Evolutionary conservation across 2,888 invertebrate species (phyloP), one percentile per base, ranked within the genome.

Genomic region (Oxytorus armatus): DNA sequence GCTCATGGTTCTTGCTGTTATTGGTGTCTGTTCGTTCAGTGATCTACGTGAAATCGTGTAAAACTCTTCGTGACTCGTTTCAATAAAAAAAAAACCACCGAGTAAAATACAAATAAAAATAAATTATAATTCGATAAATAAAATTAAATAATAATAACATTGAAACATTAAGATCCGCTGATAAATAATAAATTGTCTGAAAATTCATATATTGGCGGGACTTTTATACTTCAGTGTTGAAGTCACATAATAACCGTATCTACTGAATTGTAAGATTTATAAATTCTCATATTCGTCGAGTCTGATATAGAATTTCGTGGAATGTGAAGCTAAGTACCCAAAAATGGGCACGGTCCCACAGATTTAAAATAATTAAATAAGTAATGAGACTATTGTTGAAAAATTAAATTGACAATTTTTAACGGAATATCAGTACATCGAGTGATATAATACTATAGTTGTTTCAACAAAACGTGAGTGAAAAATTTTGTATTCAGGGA

Each of bases 361-460:
- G n/a, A 8, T 39, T 53, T 11, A 33, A 59, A 36, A 25, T 29
- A 1, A 18, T 5, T 0, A 14, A 61, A 39, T 25, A n/a, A 61
- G 21, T 39, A 39, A 39, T 49, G 2, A 53, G 25, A 10, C 25
- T n/a, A 25, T 29, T 5, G 29, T 29, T 53, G 0, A 25, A 29
- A 10, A n/a, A 47, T 39, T 29, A 10, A 36, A 3, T 66, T 10
- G 14, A 23, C 0, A 25, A 16, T 44, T 55, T 29, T 16, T 10
- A 42, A 44, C 14, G 21, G 42, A 44, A 18, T 57, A 44, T 55
- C 55, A 44, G 55, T 44, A 55, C 44, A 42, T 69, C 44, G 18
- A 29, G 29, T n/a, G 16, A 57, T 44, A 49, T 68, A 18, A 18
- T 16, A 1, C 10, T 18, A 14, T n/a, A 14, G 18, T 18, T 7